Evolutionary conservation across 2,888 invertebrate genomes (phyloP).

Genomic region (Apamea sordens): DNA sequence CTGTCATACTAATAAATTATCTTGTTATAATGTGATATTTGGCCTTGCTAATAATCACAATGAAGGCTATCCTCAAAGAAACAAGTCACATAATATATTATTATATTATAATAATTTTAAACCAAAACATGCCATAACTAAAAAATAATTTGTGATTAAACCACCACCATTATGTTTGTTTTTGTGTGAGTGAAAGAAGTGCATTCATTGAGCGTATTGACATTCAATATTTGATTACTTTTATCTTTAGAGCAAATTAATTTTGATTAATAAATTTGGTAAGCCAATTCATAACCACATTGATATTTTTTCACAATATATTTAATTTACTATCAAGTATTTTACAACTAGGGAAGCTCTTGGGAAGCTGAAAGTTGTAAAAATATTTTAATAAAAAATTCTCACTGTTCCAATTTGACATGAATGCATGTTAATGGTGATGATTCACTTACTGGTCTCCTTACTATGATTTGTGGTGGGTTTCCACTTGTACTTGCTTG

Average conservation of each 20-base stretch:
- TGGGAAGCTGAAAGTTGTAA: conserved; percentile 3
- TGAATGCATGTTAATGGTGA: conserved; percentile 68
- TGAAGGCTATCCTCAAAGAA: conserved; percentile 50
- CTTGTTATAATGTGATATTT: conserved; percentile 37
- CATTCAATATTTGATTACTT: conserved; percentile 10
- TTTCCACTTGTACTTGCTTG: conserved; percentile 88
- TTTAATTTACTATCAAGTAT: conserved; percentile 36
- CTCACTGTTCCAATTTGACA: conserved; percentile 60
- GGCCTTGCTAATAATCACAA: conserved; percentile 53
- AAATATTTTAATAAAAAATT: conserved; percentile 26
- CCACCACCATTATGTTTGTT: conserved; percentile 63
- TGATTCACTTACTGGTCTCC: conserved; percentile 87
- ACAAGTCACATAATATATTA: conserved; percentile 19
- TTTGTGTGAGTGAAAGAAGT: conserved; percentile 52
- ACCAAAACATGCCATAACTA: conserved; percentile 43
- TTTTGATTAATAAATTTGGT: conserved; percentile 22
- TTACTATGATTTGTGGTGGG: conserved; percentile 88
- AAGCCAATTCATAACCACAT: conserved; percentile 51
- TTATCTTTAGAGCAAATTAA: conserved; percentile 20
- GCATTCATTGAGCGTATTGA: conserved; percentile 52
- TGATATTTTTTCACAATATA: conserved; percentile 22
- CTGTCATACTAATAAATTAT: conserved; percentile 46
- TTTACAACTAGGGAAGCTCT: conserved; percentile 4
- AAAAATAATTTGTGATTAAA: conserved; percentile 52
- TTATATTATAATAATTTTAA: conserved; percentile 29